Conservation (phyloP, 2,888 invertebrate genomes). For the Arge pagana region DNA sequence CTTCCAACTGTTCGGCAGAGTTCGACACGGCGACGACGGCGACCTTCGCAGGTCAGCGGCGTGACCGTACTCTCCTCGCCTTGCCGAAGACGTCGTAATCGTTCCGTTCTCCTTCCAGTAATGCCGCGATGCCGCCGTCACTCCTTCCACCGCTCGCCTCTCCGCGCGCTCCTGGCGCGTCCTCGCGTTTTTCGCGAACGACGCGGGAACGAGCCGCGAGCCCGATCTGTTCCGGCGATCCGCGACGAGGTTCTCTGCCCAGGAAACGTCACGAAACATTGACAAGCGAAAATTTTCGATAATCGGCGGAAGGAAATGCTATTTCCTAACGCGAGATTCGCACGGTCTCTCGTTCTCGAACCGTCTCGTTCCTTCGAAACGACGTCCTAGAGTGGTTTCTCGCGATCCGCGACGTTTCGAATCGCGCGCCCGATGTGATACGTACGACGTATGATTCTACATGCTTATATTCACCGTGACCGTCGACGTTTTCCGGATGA, state of each 20-base stretch:
- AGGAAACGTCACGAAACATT: background rate
- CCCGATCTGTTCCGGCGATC: background rate
- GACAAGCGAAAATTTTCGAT: no score
- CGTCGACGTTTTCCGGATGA: no score
- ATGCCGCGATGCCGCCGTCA: constrained; percentile 13
- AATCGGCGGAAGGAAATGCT: no score
- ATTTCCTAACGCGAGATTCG: no score
- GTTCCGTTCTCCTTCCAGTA: constrained; percentile 23
- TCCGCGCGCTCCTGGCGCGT: background rate
- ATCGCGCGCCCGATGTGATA: no score
- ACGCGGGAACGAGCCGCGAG: background rate
- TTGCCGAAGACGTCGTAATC: constrained; percentile 7
- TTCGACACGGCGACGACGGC: constrained; percentile 34
- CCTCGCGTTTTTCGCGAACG: background rate
- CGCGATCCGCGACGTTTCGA: no score
- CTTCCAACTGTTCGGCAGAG: constrained; percentile 34
- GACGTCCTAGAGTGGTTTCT: no score
- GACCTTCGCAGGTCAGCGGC: constrained; percentile 31
- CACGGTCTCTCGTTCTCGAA: no score
- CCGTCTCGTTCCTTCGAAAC: no score
- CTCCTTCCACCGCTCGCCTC: constrained; percentile 13
- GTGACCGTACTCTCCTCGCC: constrained; percentile 16
- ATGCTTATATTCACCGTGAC: no score
- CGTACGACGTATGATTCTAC: no score
- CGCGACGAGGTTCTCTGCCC: background rate